Conservation (phyloP, 2,888 invertebrate species). For the Spilosoma lubricipeda region DNA sequence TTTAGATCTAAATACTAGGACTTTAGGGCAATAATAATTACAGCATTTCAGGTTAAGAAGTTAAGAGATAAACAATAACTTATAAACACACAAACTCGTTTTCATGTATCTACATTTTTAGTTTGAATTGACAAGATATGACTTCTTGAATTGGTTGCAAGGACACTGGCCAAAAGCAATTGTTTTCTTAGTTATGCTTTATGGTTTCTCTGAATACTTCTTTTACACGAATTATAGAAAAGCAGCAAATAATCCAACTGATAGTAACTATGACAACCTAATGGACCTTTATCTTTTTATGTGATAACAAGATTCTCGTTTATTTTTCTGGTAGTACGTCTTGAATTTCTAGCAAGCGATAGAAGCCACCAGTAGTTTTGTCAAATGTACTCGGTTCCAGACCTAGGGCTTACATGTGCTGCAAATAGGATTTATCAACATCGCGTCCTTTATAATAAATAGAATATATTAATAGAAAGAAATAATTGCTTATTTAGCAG, state of each 20-base stretch:
- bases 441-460: not conserved
- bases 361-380: not conserved
- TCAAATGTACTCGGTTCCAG: not conserved
- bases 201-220: not conserved
- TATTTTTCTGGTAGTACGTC: not conserved
- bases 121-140: not conserved
- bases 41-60: not conserved
- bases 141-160: not conserved
- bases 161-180: too few species aligned
- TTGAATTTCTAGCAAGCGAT: not conserved
- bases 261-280: not conserved
- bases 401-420: not conserved
- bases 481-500: not conserved
- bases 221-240: not conserved
- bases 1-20: too few species aligned
- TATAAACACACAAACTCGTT: not conserved
- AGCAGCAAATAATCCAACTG: not conserved
- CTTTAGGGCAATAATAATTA: not conserved
- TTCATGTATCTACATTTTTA: not conserved
- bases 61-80: not conserved
- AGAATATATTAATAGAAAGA: too few species aligned
- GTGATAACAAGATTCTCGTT: not conserved
- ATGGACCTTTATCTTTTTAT: not conserved
- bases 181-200: not conserved
- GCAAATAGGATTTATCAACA: not conserved